Evolutionary conservation across 2,113 vertebrate genomes (phyloP).

Genomic region (Pampusana beccarii): DNA sequence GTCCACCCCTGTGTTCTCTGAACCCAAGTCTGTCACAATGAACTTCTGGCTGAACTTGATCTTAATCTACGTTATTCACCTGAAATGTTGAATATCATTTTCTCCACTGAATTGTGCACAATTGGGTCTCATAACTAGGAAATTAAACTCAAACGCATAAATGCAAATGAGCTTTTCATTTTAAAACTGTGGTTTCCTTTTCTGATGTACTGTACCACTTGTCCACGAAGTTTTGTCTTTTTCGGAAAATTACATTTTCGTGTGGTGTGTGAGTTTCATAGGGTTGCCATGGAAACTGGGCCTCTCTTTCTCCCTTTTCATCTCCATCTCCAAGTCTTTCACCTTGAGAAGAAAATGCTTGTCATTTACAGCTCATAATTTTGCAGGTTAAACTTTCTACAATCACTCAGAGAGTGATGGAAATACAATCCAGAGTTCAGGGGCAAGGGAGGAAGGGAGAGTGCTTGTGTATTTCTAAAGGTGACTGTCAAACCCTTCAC

Average conservation of each 20-base stretch:
- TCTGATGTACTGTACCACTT: conserved; percentile 30
- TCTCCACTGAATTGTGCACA: conserved; percentile 20
- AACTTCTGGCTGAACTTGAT: neutral
- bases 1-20: neutral
- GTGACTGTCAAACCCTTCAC: neutral
- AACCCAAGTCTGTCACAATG: neutral
- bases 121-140: conserved; percentile 6
- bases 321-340: conserved; percentile 26
- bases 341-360: conserved; percentile 60
- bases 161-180: conserved; percentile 54
- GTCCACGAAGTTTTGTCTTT: conserved; percentile 56
- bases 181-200: conserved; percentile 31
- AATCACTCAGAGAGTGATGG: neutral
- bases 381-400: conserved; percentile 57
- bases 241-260: conserved; percentile 40
- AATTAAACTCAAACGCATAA: conserved; percentile 28
- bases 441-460: neutral
- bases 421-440: neutral
- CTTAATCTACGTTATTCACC: conserved; percentile 14
- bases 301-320: neutral
- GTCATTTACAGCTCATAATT: conserved; percentile 30
- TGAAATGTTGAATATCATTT: conserved; percentile 29
- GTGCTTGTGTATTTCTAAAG: neutral
- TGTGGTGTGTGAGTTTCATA: neutral
- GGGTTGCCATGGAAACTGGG: conserved; percentile 64